Conservation (phyloP, 2,113 vertebrate species). For the Odocoileus virginianus region DNA sequence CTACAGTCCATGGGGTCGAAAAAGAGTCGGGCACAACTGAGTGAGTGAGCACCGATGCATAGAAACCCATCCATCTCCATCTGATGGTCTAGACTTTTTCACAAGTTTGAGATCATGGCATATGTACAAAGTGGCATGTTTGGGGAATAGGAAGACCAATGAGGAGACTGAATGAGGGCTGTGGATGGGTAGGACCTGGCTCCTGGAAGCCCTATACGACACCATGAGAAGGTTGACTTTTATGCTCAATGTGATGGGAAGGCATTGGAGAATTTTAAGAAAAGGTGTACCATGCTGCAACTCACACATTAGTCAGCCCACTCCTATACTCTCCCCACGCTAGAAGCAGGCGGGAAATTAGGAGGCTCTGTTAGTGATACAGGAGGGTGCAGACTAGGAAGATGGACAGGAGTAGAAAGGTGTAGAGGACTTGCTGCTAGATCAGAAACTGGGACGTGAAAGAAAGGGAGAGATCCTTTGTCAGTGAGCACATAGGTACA, state of each 20-base stretch:
- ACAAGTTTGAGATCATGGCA: neutral
- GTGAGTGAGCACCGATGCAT: neutral
- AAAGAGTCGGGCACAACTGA: neutral
- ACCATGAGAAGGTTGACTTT: neutral
- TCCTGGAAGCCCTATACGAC: fast-evolving
- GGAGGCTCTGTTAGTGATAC: neutral
- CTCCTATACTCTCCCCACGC: fast-evolving
- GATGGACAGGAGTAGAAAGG: neutral
- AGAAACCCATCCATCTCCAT: neutral
- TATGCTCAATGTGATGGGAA: neutral
- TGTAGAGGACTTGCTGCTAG: neutral
- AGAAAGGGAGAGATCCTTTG: neutral
- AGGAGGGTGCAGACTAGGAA: neutral
- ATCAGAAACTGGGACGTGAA: neutral
- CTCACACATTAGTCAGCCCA: fast-evolving
- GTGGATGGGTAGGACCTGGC: neutral
- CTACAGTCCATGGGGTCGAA: neutral
- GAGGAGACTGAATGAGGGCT: neutral
- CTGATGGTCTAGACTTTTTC: neutral
- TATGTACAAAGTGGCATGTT: neutral
- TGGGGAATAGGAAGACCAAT: neutral
- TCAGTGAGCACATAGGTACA: fast-evolving
- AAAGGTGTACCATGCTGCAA: fast-evolving
- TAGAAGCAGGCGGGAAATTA: neutral
- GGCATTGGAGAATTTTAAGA: neutral